Evolutionary conservation across 2,113 vertebrate genomes (phyloP).

Genomic region (Gnathonemus longibarbis): DNA sequence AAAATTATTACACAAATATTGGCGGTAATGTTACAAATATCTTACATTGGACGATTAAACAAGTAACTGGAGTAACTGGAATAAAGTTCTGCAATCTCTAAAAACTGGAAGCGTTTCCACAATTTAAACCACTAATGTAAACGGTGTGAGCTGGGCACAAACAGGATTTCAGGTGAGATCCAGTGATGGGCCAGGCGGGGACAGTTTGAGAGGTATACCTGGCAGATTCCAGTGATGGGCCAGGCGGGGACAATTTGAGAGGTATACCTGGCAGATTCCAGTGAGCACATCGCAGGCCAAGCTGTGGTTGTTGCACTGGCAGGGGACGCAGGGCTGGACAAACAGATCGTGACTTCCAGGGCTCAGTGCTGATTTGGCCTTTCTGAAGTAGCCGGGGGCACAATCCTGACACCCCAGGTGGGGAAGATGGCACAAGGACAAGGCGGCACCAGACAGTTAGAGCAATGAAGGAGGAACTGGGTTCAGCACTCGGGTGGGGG

Average conservation of each 20-base stretch:
- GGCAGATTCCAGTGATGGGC: neutral
- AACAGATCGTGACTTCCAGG: conserved; percentile 34
- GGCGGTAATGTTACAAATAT: too few species aligned
- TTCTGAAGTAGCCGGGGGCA: conserved; percentile 70
- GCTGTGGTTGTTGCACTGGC: conserved; percentile 83
- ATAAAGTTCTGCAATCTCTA: too few species aligned
- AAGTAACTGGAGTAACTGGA: too few species aligned
- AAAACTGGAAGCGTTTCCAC: too few species aligned
- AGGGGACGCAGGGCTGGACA: conserved; percentile 67
- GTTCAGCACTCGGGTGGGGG: neutral
- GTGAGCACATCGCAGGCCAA: conserved; percentile 71
- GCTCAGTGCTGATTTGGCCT: conserved; percentile 45
- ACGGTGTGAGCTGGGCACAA: neutral
- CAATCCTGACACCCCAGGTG: conserved; percentile 62
- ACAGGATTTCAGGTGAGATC: neutral
- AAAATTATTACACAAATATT: too few species aligned
- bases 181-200: neutral
- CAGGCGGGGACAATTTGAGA: neutral
- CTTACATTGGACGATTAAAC: too few species aligned
- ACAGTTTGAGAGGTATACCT: too few species aligned
- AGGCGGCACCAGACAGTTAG: neutral
- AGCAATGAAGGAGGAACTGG: neutral
- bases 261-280: conserved; percentile 76
- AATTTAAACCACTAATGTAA: neutral
- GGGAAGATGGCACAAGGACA: neutral